These are phyloP conservation scores for Agrochola litura DNA, from an alignment of 2,888 invertebrate species.

Conservation along the genomic window DNA sequence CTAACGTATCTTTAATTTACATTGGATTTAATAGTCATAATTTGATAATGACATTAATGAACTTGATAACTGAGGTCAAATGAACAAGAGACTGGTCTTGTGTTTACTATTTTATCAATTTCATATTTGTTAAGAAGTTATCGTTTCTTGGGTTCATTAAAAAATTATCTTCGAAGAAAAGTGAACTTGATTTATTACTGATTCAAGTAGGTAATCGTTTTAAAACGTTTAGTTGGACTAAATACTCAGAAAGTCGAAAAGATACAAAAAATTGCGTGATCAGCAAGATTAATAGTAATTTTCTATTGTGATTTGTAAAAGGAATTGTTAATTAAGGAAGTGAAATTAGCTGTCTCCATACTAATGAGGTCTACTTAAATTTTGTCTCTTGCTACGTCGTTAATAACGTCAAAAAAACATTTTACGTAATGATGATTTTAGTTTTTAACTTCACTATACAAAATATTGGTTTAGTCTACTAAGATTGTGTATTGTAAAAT, in stretches of 20 bases:
- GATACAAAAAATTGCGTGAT: slow-evolving; percentile 16
- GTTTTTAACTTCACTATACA: not conserved
- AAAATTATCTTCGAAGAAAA: not conserved
- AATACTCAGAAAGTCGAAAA: not conserved
- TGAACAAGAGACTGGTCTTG: slow-evolving; percentile 26
- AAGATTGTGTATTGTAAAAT: not conserved
- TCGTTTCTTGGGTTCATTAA: not conserved
- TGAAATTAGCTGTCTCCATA: slow-evolving; percentile 53
- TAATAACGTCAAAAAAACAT: slow-evolving; percentile 28
- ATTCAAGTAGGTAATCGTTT: not conserved
- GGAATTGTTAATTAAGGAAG: slow-evolving; percentile 55
- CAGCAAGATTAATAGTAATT: slow-evolving; percentile 28
- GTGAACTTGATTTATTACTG: not conserved
- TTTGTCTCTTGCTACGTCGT: slow-evolving; percentile 22
- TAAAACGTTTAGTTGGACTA: not conserved
- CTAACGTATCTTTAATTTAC: slow-evolving; percentile 54
- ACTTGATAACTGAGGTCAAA: slow-evolving; percentile 53
- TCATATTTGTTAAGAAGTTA: slow-evolving; percentile 8
- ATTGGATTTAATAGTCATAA: slow-evolving; percentile 48
- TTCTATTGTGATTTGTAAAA: slow-evolving; percentile 41
- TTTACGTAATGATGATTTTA: not conserved
- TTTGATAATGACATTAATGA: slow-evolving; percentile 58
- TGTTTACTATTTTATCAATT: slow-evolving; percentile 47
- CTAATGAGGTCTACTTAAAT: slow-evolving; percentile 37
- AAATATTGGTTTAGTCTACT: not conserved